Evolutionary conservation across 2,797 vertebrate genomes (phyloP).

Genomic region (Microchirus variegatus): DNA sequence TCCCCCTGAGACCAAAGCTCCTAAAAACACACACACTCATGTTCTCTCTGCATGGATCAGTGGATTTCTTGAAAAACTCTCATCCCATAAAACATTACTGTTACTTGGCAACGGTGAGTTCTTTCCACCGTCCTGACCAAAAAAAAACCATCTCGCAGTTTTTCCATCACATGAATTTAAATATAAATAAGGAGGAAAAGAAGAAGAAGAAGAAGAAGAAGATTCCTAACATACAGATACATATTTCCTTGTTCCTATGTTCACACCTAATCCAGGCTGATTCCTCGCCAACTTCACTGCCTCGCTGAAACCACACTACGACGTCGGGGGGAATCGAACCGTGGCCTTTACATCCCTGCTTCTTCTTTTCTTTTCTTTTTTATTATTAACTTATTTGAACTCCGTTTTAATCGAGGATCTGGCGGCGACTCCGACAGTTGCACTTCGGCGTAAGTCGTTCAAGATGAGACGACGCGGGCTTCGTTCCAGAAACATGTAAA

Average conservation of each 20-base stretch:
- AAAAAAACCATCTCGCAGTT: slow-evolving; percentile 6
- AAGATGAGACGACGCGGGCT: slow-evolving; percentile 11
- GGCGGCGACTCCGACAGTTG: neutral
- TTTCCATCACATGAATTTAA: neutral
- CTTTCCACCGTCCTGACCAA: slow-evolving; percentile 35
- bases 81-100: slow-evolving; percentile 49
- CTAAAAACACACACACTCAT: slow-evolving; percentile 9
- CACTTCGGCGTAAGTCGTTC: slow-evolving; percentile 17
- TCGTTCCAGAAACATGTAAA: slow-evolving; percentile 46
- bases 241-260: too few relatives aligned
- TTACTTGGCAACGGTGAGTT: slow-evolving; percentile 20
- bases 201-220: neutral
- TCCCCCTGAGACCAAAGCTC: slow-evolving; percentile 9
- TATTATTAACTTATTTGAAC: too few relatives aligned
- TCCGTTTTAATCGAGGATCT: slow-evolving; percentile 7
- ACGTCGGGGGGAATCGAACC: neutral
- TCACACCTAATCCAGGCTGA: neutral
- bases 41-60: neutral
- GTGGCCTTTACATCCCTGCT: neutral
- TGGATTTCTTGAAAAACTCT: slow-evolving; percentile 27
- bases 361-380: too few relatives aligned
- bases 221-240: too few relatives aligned
- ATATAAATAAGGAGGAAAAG: neutral
- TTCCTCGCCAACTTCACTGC: slow-evolving; percentile 2
- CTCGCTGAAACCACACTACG: neutral